Evolutionary conservation across 1,140 invertebrate genomes (phyloP).

Genomic region (Magallana angulata): DNA sequence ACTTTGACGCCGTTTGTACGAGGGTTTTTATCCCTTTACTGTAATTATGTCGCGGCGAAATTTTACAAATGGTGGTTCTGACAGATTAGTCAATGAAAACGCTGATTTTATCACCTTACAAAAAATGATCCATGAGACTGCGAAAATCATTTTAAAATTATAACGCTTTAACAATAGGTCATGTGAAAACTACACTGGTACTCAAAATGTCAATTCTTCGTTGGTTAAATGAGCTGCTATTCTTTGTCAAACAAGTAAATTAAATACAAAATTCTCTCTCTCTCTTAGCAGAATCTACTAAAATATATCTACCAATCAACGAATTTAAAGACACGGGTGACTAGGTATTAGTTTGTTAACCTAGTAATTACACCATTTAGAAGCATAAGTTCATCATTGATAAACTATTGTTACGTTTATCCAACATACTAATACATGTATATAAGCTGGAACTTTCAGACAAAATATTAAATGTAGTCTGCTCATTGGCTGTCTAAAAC

Average conservation of each 20-base stretch:
- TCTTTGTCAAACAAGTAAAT: background rate
- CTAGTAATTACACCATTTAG: too few relatives aligned
- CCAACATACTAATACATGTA: too few relatives aligned
- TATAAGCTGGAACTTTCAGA: too few relatives aligned
- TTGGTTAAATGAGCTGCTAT: background rate
- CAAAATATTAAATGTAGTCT: too few relatives aligned
- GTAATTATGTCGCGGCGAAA: slow-evolving; percentile 26
- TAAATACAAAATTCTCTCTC: too few relatives aligned
- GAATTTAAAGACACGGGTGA: too few relatives aligned
- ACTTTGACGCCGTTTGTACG: slow-evolving; percentile 15
- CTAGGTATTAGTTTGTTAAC: too few relatives aligned
- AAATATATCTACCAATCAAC: too few relatives aligned
- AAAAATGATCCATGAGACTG: slow-evolving; percentile 11
- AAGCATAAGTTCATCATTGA: too few relatives aligned
- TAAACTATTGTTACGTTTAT: too few relatives aligned
- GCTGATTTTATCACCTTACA: slow-evolving; percentile 34
- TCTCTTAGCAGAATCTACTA: too few relatives aligned
- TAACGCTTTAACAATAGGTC: background rate
- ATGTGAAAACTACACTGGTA: slow-evolving; percentile 17
- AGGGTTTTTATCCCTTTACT: slow-evolving; percentile 6
- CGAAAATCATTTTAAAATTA: background rate
- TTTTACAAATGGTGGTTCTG: slow-evolving; percentile 7
- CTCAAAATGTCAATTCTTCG: background rate
- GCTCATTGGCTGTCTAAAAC: background rate
- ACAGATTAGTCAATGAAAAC: slow-evolving; percentile 9